phyloP scores from a whole-genome alignment of 2,888 invertebrate genomes.

The Balanococcus diminutus region DNA sequence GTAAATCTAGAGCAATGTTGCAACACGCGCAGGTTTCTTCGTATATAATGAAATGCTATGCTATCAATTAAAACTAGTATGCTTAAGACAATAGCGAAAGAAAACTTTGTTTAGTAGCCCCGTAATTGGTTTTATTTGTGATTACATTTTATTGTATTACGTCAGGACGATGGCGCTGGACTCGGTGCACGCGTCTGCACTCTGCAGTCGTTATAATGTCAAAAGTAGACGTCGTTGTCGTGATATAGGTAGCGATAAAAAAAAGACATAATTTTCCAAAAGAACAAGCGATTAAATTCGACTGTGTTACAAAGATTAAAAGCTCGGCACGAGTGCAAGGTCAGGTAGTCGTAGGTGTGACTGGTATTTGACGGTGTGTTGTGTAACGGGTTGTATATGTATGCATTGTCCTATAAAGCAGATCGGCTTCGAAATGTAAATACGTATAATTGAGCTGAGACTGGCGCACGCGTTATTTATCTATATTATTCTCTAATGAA shows the following conservation, averaged over 20 bases:
- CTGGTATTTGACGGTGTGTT: neutral
- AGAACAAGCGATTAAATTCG: neutral
- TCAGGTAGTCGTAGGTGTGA: neutral
- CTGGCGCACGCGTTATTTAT: neutral
- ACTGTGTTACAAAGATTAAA: neutral
- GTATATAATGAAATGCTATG: neutral
- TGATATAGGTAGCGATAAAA: constrained; percentile 7
- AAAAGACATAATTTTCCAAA: constrained; percentile 20
- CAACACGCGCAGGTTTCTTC: constrained; percentile 34
- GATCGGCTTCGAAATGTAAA: neutral
- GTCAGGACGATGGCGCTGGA: neutral
- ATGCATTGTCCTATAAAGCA: neutral
- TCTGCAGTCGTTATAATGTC: neutral
- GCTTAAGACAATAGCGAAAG: constrained; percentile 6
- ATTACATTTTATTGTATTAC: constrained; percentile 26
- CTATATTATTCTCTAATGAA: constrained; percentile 3
- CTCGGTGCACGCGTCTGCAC: neutral
- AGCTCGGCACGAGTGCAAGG: neutral
- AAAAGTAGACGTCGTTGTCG: neutral
- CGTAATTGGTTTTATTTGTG: constrained; percentile 38
- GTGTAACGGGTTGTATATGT: constrained; percentile 1
- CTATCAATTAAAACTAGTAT: constrained; percentile 25
- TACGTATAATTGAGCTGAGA: neutral
- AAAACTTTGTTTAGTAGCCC: constrained; percentile 2
- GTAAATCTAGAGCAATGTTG: constrained; percentile 32